phyloP scores from a whole-genome alignment of 2,797 vertebrate species.

The Peromyscus aztecus region DNA sequence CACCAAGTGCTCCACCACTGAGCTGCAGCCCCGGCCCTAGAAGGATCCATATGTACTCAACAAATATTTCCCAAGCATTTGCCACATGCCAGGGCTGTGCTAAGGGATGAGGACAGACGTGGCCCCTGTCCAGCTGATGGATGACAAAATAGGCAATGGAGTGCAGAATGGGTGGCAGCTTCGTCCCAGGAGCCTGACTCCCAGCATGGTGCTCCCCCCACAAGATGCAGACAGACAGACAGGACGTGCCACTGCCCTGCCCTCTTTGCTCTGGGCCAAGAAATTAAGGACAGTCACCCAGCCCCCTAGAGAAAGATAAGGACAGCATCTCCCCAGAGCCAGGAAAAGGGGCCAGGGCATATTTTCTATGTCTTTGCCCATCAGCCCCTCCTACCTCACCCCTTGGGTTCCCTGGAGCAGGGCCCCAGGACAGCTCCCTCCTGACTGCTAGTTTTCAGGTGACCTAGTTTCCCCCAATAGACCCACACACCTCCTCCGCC shows the following conservation, averaged over 20 bases:
- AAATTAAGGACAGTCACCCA: conserved; percentile 78
- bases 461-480: conserved; percentile 84
- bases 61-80: neutral
- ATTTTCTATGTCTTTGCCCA: conserved; percentile 49
- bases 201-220: neutral
- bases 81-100: neutral
- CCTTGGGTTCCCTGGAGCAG: conserved; percentile 73
- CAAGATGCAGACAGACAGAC: neutral
- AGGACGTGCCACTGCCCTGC: neutral
- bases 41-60: neutral
- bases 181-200: neutral
- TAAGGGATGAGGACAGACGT: neutral
- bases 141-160: neutral
- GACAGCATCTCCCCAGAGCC: conserved; percentile 74
- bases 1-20: neutral
- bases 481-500: conserved; percentile 79
- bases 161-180: neutral
- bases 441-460: conserved; percentile 79
- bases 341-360: conserved; percentile 70
- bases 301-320: conserved; percentile 68
- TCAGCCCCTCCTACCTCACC: conserved; percentile 9
- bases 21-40: neutral
- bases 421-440: conserved; percentile 83
- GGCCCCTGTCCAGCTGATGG: neutral
- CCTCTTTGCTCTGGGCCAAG: neutral